Evolutionary conservation across 2,113 vertebrate genomes (phyloP).

Genomic region (Jaculus jaculus): DNA sequence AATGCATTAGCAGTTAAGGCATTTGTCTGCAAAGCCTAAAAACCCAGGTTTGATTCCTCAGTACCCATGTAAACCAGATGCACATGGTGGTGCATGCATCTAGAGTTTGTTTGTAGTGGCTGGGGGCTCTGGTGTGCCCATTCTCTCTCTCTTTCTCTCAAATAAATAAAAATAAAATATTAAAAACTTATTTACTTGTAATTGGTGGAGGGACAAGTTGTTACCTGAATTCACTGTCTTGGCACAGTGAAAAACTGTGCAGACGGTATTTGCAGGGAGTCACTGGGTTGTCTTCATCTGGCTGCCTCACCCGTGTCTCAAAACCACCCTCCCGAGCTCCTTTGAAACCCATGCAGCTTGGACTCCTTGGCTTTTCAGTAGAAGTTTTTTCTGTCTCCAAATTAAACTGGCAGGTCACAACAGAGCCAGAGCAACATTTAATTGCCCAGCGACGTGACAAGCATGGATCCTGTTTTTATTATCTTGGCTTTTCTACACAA

Average conservation of each 20-base stretch:
- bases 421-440: background rate
- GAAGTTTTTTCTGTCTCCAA: background rate
- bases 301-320: background rate
- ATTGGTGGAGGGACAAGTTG: background rate
- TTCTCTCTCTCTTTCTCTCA: no score
- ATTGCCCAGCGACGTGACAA: slow-evolving; percentile 40
- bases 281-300: background rate
- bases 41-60: no score
- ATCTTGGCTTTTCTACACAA: slow-evolving; percentile 48
- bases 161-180: no score
- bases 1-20: no score
- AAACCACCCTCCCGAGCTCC: background rate
- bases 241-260: background rate
- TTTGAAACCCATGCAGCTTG: background rate
- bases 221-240: background rate
- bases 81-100: no score
- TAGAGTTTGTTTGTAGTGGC: no score
- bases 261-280: background rate
- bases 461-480: slow-evolving; percentile 64
- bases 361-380: slow-evolving; percentile 43
- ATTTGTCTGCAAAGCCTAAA: no score
- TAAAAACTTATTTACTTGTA: no score
- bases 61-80: no score
- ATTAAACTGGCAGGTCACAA: slow-evolving; percentile 17
- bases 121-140: no score